These are phyloP conservation scores for Portevinia maculata DNA, from an alignment of 2,888 invertebrate species.

Conservation along the genomic window DNA sequence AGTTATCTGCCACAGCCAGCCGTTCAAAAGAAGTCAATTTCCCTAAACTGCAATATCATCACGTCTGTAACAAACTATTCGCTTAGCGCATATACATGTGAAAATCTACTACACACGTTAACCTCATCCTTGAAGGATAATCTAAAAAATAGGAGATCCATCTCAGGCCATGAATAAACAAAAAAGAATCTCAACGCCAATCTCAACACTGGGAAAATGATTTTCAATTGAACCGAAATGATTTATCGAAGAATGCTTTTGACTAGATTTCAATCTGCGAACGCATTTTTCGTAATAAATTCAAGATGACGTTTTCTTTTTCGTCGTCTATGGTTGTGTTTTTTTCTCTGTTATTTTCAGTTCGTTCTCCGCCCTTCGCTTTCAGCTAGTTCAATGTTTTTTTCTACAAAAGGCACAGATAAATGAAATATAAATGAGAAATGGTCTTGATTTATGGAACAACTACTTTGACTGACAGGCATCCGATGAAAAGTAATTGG, in stretches of 20 bases:
- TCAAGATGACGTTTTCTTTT: slow-evolving; percentile 73
- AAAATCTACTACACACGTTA: too few species aligned
- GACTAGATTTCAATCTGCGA: slow-evolving; percentile 72
- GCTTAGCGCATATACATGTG: slow-evolving; percentile 8
- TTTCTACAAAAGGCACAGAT: slow-evolving; percentile 31
- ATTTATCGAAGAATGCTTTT: slow-evolving; percentile 72
- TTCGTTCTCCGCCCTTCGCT: slow-evolving; percentile 11
- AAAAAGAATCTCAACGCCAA: slow-evolving; percentile 44
- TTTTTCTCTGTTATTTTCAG: neutral
- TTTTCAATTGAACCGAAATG: slow-evolving; percentile 70
- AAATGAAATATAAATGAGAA: slow-evolving; percentile 71
- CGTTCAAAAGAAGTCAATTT: too few species aligned
- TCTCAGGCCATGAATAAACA: neutral
- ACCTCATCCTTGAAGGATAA: slow-evolving; percentile 15
- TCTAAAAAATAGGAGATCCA: neutral
- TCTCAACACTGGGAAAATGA: slow-evolving; percentile 40
- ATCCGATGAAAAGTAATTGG: slow-evolving; percentile 66
- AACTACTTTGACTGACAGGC: slow-evolving; percentile 72
- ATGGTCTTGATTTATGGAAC: slow-evolving; percentile 72
- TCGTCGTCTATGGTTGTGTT: slow-evolving; percentile 33
- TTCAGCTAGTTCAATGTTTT: slow-evolving; percentile 2
- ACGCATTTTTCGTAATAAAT: slow-evolving; percentile 73
- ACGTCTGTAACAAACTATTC: too few species aligned
- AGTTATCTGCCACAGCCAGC: too few species aligned
- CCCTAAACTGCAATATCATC: too few species aligned